A percentile compares a stretch with the other conserved stretches of the same genome.
Conservation (phyloP, 2,113 vertebrate species). For the Lepus europaeus region DNA sequence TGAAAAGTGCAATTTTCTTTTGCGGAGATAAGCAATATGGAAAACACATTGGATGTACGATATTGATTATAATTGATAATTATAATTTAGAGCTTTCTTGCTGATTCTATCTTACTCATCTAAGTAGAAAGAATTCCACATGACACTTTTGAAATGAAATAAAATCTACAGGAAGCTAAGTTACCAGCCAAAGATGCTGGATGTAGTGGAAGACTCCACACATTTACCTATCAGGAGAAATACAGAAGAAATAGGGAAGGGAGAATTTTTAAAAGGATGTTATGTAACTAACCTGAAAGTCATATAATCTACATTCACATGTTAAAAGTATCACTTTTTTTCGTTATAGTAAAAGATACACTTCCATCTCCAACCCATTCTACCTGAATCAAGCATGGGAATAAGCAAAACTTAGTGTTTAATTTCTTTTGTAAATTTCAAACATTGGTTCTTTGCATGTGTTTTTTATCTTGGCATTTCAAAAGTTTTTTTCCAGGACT, state of each 20-base stretch:
- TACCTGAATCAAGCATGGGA: background rate
- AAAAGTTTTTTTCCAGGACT: conserved; percentile 51
- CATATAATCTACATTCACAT: background rate
- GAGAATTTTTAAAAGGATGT: background rate
- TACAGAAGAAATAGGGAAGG: background rate
- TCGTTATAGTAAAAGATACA: conserved; percentile 31
- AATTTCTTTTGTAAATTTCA: conserved; percentile 20
- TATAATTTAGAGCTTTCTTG: conserved; percentile 44
- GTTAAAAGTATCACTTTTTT: background rate
- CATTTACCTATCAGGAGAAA: background rate
- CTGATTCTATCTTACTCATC: background rate
- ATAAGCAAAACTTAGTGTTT: background rate
- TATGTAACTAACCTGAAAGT: conserved; percentile 21
- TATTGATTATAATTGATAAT: conserved; percentile 62
- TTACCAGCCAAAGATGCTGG: conserved; percentile 12
- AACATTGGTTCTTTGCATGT: background rate
- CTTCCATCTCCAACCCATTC: background rate
- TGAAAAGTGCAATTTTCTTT: conserved; percentile 70
- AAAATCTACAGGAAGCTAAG: conserved; percentile 43
- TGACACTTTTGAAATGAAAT: conserved; percentile 50
- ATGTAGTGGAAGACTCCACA: background rate
- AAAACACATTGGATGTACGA: conserved; percentile 40
- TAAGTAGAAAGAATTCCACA: conserved; percentile 32
- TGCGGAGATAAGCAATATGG: conserved; percentile 62
- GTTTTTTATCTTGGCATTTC: conserved; percentile 42